These are phyloP conservation scores for Hydrotaea cyrtoneurina DNA, from an alignment of 2,888 invertebrate species.

Conservation along the genomic window DNA sequence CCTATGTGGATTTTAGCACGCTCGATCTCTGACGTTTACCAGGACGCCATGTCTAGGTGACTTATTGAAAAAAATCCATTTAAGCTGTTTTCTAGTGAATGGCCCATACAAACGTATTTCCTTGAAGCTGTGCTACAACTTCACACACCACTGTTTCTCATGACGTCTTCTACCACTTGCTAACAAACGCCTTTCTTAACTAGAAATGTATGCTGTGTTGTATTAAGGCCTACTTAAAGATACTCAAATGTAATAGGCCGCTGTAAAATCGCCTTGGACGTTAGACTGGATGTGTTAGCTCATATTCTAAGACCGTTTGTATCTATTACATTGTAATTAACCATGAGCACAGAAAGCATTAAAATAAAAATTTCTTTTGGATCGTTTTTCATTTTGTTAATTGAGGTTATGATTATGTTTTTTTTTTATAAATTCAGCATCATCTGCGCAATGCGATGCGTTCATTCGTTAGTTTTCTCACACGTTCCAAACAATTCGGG, in stretches of 20 bases:
- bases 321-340: background rate
- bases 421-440: background rate
- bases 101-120: too few species aligned
- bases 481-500: constrained; percentile 23
- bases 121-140: background rate
- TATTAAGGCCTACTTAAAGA: too few species aligned
- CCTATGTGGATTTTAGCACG: too few species aligned
- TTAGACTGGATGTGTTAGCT: background rate
- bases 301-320: background rate
- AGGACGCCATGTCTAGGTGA: too few species aligned
- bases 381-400: constrained; percentile 42
- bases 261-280: too few species aligned
- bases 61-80: too few species aligned
- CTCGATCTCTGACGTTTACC: too few species aligned
- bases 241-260: too few species aligned
- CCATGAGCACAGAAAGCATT: background rate
- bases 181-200: background rate
- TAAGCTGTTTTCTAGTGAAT: too few species aligned
- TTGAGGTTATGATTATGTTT: constrained; percentile 51
- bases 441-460: background rate
- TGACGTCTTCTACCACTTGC: background rate
- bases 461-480: background rate
- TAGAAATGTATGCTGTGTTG: background rate
- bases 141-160: background rate
- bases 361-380: constrained; percentile 35